Evolutionary conservation across 2,888 invertebrate species (phyloP), one percentile per base, ranked within the genome.

Genomic region (Meloe dianella): DNA sequence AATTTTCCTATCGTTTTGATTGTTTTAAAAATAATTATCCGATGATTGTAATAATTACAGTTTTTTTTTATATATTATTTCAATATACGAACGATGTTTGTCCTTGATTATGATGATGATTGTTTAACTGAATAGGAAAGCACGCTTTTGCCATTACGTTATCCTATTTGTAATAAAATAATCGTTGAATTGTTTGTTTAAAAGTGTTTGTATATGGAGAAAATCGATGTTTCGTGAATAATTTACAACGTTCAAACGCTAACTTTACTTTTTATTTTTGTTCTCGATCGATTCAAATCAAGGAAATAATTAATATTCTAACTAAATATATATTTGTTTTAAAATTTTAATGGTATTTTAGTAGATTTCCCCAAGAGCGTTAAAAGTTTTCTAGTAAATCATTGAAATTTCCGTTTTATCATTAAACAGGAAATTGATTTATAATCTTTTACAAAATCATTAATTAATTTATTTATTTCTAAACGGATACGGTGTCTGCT

Each of bases 61-160:
- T 17, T 58, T 10, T n/a, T n/a, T n/a, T n/a, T n/a, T n/a, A n/a
- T n/a, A n/a, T n/a, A n/a, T n/a, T n/a, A n/a, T n/a, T n/a, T 57
- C 22, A 27, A 59, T 60, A 57, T 1, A 47, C 66, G 66, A 63
- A 63, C 59, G 29, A 54, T 38, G 14, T 22, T 63, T 27, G 66
- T 62, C 66, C 66, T 66, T 66, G 62, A 54, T 30, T 30, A 32
- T n/a, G 17, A 2, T 24, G 27, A 61, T 41, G 24, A 61, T 54
- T 30, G 7, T 20, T 47, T 47, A 41, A 54, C 17, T 12, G 29
- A 63, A 41, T 63, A 10, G 24, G 41, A 20, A 35, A 61, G 22
- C 61, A 58, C 58, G 65, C 38, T 60, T 65, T 56, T 35, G 41
- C 65, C 12, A 47, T 47, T 47, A 47, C 38, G n/a, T n/a, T 47